Evolutionary conservation across 23 tunicate genomes (phyloP).

Genomic region (Ascidia mentula): DNA sequence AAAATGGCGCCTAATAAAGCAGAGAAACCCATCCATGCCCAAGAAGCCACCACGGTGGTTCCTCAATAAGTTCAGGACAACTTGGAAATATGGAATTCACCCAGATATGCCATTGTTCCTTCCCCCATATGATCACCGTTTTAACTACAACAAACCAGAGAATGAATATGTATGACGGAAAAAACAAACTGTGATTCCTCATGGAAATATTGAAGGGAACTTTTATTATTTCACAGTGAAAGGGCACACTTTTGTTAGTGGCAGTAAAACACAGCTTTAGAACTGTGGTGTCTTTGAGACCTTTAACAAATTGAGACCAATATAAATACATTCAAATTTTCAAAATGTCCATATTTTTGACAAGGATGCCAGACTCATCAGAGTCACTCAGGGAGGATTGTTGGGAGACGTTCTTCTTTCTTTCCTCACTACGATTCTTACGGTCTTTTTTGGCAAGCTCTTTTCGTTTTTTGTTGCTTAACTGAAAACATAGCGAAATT

Average conservation of each 20-base stretch:
- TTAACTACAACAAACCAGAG: neutral
- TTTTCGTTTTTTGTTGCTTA: constrained; percentile 67
- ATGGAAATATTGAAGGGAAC: neutral
- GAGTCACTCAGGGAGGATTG: constrained; percentile 50
- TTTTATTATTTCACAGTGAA: constrained; percentile 11
- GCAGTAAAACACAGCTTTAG: neutral
- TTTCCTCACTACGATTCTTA: constrained; percentile 48
- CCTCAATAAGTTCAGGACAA: constrained; percentile 39
- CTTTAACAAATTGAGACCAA: neutral
- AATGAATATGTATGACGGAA: neutral
- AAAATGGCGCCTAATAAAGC: constrained; percentile 45
- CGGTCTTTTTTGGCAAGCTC: constrained; percentile 49
- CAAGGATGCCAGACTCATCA: constrained; percentile 64
- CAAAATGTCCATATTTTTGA: constrained; percentile 58
- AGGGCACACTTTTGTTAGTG: neutral
- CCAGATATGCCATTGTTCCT: constrained; percentile 30
- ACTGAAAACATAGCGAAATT: constrained; percentile 13
- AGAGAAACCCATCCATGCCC: constrained; percentile 64
- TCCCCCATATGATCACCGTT: neutral
- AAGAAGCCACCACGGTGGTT: constrained; percentile 74
- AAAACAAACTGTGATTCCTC: neutral
- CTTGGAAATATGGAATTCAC: constrained; percentile 74
- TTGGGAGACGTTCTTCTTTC: constrained; percentile 42
- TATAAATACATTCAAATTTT: constrained; percentile 28
- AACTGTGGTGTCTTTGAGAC: too few relatives aligned